Evolutionary conservation across 2,888 invertebrate genomes (phyloP).

Genomic region (Camptogramma bilineatum): DNA sequence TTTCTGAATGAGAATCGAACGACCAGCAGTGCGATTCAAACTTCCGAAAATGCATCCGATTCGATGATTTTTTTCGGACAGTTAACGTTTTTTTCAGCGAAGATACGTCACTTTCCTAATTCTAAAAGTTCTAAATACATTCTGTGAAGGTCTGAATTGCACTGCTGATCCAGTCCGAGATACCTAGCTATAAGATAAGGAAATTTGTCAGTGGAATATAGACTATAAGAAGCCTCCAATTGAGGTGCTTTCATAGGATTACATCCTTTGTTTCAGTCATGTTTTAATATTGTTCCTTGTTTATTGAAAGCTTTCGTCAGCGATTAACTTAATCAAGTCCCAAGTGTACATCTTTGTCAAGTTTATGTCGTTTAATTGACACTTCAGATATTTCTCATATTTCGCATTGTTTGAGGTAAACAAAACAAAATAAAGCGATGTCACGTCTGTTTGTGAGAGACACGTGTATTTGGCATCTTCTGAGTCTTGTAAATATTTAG

Average conservation of each 20-base stretch:
- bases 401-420: neutral
- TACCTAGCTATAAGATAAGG: neutral
- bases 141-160: too few relatives aligned
- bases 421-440: neutral
- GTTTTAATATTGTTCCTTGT: constrained; percentile 29
- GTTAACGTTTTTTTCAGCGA: too few relatives aligned
- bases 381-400: constrained; percentile 4
- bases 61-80: too few relatives aligned
- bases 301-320: constrained; percentile 28
- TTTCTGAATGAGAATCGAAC: too few relatives aligned
- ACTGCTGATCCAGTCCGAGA: too few relatives aligned
- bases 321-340: constrained; percentile 22
- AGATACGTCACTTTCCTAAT: too few relatives aligned
- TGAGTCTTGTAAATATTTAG: too few relatives aligned
- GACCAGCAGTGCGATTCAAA: too few relatives aligned
- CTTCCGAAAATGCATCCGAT: too few relatives aligned
- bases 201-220: neutral
- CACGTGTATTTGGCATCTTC: neutral
- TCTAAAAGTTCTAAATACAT: too few relatives aligned
- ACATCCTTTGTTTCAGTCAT: constrained; percentile 20
- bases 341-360: constrained; percentile 11
- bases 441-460: neutral
- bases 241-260: constrained; percentile 24
- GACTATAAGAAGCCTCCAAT: constrained; percentile 5
- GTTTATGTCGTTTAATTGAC: neutral